Percentiles rank a stretch among this genome's conserved stretches.
Evolutionary conservation across 1,140 invertebrate genomes (phyloP).

Genomic region (Calephelis virginiensis): DNA sequence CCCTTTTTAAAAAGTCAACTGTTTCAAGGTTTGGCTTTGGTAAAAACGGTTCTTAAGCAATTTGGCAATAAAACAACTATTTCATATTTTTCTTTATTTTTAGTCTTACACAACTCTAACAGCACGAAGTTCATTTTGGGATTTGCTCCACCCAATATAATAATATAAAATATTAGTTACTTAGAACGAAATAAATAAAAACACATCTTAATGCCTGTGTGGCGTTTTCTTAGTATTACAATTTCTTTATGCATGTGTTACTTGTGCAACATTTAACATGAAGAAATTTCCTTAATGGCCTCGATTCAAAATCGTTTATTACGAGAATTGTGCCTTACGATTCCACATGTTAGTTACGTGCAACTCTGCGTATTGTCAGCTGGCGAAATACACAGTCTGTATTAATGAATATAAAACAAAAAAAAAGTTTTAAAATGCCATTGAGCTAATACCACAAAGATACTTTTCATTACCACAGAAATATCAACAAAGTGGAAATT

Average conservation of each 20-base stretch:
- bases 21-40: too few relatives aligned
- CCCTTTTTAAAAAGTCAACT: too few relatives aligned
- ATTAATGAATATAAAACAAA: neutral
- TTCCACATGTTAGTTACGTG: slow-evolving; percentile 12
- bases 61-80: slow-evolving; percentile 36
- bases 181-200: slow-evolving; percentile 76
- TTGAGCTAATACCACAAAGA: too few relatives aligned
- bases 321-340: slow-evolving; percentile 21
- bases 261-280: slow-evolving; percentile 65
- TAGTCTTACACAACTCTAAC: slow-evolving; percentile 65
- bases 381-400: neutral
- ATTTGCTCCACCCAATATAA: slow-evolving; percentile 54
- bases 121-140: slow-evolving; percentile 60
- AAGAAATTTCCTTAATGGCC: slow-evolving; percentile 70
- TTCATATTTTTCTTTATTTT: slow-evolving; percentile 41
- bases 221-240: slow-evolving; percentile 53
- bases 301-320: slow-evolving; percentile 67
- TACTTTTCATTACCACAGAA: too few relatives aligned
- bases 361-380: slow-evolving; percentile 13
- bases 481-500: too few relatives aligned
- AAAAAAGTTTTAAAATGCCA: neutral
- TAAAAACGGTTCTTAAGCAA: neutral
- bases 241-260: slow-evolving; percentile 69
- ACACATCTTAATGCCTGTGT: slow-evolving; percentile 66
- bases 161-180: slow-evolving; percentile 74